phyloP scores from a whole-genome alignment of 2,113 vertebrate genomes.

The Tylochromis polylepis region DNA sequence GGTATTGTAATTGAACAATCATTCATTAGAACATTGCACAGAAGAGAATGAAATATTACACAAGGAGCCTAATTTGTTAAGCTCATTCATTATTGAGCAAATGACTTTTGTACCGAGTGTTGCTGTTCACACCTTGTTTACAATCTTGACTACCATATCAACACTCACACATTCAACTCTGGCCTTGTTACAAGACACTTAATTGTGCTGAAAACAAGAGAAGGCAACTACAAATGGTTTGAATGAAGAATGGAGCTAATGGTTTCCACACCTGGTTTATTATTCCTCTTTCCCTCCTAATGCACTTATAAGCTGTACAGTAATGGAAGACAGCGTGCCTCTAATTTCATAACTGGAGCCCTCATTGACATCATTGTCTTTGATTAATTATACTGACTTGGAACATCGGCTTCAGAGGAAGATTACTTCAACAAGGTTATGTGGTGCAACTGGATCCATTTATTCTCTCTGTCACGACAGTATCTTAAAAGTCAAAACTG shows the following conservation, averaged over 20 bases:
- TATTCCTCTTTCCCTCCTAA: conserved; percentile 30
- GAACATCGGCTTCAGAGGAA: conserved; percentile 32
- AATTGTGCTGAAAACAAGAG: conserved; percentile 33
- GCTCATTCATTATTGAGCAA: conserved; percentile 25
- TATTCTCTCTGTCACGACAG: conserved; percentile 44
- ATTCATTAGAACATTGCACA: not conserved
- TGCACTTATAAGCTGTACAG: conserved; percentile 31
- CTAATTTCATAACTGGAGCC: conserved; percentile 69
- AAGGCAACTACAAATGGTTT: not conserved
- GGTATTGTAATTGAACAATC: not conserved
- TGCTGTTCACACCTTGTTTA: conserved; percentile 28
- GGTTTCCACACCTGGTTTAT: conserved; percentile 51
- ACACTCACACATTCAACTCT: not conserved
- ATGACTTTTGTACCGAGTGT: not conserved
- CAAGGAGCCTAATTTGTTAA: conserved; percentile 15
- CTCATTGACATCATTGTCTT: conserved; percentile 70
- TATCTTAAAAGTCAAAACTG: conserved; percentile 64
- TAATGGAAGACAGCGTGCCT: conserved; percentile 43
- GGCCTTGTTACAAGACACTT: conserved; percentile 15
- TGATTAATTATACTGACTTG: conserved; percentile 66
- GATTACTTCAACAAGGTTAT: conserved; percentile 59
- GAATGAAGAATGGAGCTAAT: conserved; percentile 37
- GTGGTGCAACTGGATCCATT: conserved; percentile 41
- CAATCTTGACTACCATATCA: not conserved
- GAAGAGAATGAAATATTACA: not conserved